A percentile compares a stretch with the other conserved stretches of the same genome.
Evolutionary conservation across 2,888 invertebrate species (phyloP).

Genomic region (Eupithecia insigniata): DNA sequence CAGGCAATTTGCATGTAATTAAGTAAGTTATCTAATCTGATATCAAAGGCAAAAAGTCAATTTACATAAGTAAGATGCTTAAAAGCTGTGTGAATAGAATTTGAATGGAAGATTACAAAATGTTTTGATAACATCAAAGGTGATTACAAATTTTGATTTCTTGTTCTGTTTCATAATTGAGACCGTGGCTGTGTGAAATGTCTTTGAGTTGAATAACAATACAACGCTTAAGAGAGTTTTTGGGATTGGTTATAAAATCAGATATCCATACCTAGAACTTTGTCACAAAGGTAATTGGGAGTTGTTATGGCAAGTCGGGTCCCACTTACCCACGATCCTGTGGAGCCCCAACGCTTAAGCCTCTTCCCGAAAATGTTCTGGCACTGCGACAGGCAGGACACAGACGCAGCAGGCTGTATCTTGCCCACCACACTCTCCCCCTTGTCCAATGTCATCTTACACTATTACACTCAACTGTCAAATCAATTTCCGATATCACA

Average conservation of each 20-base stretch:
- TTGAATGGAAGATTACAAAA: conserved; percentile 5
- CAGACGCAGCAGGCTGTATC: conserved; percentile 80
- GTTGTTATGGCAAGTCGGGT: not conserved
- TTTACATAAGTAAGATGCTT: conserved; percentile 13
- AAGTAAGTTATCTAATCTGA: conserved; percentile 18
- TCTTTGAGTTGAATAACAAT: not conserved
- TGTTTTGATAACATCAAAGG: conserved; percentile 9
- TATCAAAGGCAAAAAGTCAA: conserved; percentile 15
- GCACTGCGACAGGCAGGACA: conserved; percentile 82
- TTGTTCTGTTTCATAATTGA: conserved; percentile 6
- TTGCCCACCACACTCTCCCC: conserved; percentile 78
- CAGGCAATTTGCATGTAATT: conserved; percentile 24
- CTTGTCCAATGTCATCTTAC: conserved; percentile 79
- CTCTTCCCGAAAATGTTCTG: conserved; percentile 87
- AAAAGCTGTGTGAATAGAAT: conserved; percentile 10
- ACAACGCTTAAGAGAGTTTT: not conserved
- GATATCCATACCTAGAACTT: not conserved
- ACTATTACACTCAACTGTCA: conserved; percentile 49
- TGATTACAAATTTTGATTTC: conserved; percentile 1
- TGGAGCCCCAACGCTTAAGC: conserved; percentile 89
- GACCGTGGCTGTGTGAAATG: not conserved
- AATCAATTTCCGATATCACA: conserved; percentile 27
- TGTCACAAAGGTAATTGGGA: not conserved
- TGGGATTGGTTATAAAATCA: not conserved
- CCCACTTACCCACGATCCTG: conserved; percentile 88